Evolutionary conservation across 2,888 invertebrate genomes (phyloP), one percentile per base, ranked within the genome.

Genomic region (Hartigia nigra): DNA sequence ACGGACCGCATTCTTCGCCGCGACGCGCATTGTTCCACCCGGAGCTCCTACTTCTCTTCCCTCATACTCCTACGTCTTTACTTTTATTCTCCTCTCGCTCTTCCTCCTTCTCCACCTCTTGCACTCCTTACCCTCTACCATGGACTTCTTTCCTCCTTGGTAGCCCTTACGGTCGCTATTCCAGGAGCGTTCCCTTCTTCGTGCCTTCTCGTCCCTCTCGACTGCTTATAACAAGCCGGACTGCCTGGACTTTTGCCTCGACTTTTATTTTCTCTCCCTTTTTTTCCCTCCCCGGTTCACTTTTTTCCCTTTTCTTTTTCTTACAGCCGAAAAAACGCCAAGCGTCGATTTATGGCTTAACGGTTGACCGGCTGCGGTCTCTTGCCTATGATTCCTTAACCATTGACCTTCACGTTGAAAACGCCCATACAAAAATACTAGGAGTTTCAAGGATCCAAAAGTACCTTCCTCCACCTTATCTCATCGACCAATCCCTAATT

Each of bases 1-100:
- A 90, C 91, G 90, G 90, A 90, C 91, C 89, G 88, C 91, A 91
- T 91, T 91, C 91, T 91, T 91, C 87, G 88, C 87, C 87, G 87
- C 89, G 89, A 90, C 88, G 90, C 90, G 91, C 91, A 91, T 91
- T 91, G 91, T 91, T 91, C 89, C 87, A 76, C 75, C 79, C 75
- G 74, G 77, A 69, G 74, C 37, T 86, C 81, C 81, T 74, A 69
- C 79, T 78, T 76, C 79, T 79, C 79, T 74, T 74, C 75, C 77
- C 70, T 39, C 69, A 77, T 78, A 55, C 83, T 77, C 86, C 86
- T 83, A 83, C 85, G 83, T 74, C 79, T 75, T 36, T 69, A 36
- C 79, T 74, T 74, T 77, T 69, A 55, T 79, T 36, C 74, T 74
- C 70, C 72, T 72, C 72, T 55, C 55, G 55, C 55, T 23, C 55